phyloP scores from a whole-genome alignment of 2,113 vertebrate genomes.

The Forbesichthys agassizii region DNA sequence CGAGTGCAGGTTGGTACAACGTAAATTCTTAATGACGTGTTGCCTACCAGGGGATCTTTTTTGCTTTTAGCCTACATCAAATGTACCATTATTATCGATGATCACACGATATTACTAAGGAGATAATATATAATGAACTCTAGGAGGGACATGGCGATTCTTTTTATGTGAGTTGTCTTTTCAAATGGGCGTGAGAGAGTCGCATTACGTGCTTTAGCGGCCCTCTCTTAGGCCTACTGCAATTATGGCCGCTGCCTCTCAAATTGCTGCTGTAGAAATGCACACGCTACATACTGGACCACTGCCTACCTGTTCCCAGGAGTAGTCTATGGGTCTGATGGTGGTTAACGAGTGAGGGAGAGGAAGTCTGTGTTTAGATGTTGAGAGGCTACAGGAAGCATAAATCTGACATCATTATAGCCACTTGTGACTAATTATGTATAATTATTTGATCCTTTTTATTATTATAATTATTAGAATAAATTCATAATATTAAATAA shows the following conservation, averaged over 20 bases:
- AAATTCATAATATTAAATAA: too few species aligned
- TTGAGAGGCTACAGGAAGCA: background rate
- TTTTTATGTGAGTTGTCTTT: slow-evolving; percentile 24
- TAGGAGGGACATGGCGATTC: background rate
- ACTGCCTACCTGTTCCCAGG: too few species aligned
- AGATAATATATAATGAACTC: slow-evolving; percentile 7
- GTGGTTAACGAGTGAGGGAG: too few species aligned
- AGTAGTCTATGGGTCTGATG: too few species aligned
- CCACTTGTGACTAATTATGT: too few species aligned
- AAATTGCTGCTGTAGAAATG: slow-evolving; percentile 11
- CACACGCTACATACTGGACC: background rate
- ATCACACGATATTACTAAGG: slow-evolving; percentile 24
- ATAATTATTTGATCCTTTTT: too few species aligned
- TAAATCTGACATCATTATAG: too few species aligned
- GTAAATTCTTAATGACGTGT: background rate
- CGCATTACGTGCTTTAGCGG: slow-evolving; percentile 16
- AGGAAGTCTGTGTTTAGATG: background rate
- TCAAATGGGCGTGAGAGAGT: slow-evolving; percentile 17
- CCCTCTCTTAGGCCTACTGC: slow-evolving; percentile 26
- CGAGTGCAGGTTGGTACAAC: slow-evolving; percentile 86
- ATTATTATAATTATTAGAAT: too few species aligned
- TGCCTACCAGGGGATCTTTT: background rate
- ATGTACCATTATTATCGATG: background rate
- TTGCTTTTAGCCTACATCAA: background rate
- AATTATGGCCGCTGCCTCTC: slow-evolving; percentile 24